Evolutionary conservation across 2,888 invertebrate species (phyloP).

Genomic region (Gastrophysa polygoni): DNA sequence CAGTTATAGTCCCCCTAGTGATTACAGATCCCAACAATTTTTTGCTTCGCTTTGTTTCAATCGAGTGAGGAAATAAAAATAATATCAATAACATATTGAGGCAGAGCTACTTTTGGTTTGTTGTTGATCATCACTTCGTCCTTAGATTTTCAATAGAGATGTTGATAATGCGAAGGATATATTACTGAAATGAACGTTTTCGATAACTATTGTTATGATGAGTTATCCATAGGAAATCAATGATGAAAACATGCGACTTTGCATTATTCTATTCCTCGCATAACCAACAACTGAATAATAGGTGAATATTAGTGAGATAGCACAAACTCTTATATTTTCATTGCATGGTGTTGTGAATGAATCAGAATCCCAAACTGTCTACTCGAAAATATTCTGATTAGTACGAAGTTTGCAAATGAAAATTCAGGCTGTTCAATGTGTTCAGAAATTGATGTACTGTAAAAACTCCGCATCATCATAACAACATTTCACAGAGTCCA

Average conservation of each 20-base stretch:
- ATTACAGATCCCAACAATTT: slow-evolving; percentile 19
- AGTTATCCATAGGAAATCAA: too few species aligned
- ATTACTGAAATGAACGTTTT: too few species aligned
- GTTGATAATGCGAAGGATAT: too few species aligned
- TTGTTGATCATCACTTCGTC: not conserved
- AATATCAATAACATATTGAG: not conserved
- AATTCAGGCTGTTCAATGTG: slow-evolving; percentile 15
- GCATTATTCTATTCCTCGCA: too few species aligned
- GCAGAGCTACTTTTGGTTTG: not conserved
- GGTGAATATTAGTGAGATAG: slow-evolving; percentile 23
- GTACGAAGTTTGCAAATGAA: too few species aligned
- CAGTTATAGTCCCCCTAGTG: slow-evolving; percentile 18
- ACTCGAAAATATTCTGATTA: not conserved
- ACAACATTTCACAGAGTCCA: too few species aligned
- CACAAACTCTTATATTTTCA: slow-evolving; percentile 7
- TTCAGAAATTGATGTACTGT: not conserved
- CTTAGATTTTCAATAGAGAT: slow-evolving; percentile 2
- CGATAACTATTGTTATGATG: too few species aligned
- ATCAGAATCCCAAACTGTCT: too few species aligned
- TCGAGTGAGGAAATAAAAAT: not conserved
- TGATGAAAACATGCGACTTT: too few species aligned
- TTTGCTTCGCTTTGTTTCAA: slow-evolving; percentile 18
- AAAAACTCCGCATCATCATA: too few species aligned
- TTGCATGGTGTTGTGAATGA: too few species aligned
- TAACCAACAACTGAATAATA: slow-evolving; percentile 19